Percentiles rank a stretch among this genome's conserved stretches.
Conservation (phyloP, 2,797 vertebrate genomes). For the Pterois miles region DNA sequence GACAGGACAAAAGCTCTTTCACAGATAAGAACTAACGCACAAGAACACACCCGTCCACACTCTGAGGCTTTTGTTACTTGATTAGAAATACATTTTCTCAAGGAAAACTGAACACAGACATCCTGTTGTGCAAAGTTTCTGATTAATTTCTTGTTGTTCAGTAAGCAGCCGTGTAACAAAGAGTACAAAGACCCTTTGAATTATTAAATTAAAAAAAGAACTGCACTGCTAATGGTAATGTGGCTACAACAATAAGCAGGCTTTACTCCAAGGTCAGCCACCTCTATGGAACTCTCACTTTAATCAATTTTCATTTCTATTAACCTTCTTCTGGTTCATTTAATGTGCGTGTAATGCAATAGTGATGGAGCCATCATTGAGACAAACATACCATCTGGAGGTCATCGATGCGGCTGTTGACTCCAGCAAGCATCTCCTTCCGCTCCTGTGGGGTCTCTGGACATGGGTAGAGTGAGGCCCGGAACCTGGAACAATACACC, state of each 20-base stretch:
- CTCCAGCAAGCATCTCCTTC: constrained; percentile 98
- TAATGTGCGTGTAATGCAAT: neutral
- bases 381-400: constrained; percentile 91
- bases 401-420: constrained; percentile 97
- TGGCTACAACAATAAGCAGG: constrained; percentile 13
- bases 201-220: neutral
- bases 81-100: constrained; percentile 20
- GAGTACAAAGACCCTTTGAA: constrained; percentile 37
- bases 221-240: neutral
- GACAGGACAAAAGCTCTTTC: constrained; percentile 34
- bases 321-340: neutral
- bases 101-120: constrained; percentile 26
- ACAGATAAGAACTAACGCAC: constrained; percentile 42
- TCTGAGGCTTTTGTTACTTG: constrained; percentile 24
- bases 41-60: constrained; percentile 7
- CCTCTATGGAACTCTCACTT: neutral
- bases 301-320: neutral
- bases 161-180: constrained; percentile 23
- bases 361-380: neutral
- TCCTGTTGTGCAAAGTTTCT: constrained; percentile 36
- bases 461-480: constrained; percentile 97
- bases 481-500: constrained; percentile 84
- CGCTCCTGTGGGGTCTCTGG: constrained; percentile 96
- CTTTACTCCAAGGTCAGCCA: neutral
- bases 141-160: constrained; percentile 37